Conservation (phyloP, 2,888 invertebrate species). For the Trachelus iudaicus region DNA sequence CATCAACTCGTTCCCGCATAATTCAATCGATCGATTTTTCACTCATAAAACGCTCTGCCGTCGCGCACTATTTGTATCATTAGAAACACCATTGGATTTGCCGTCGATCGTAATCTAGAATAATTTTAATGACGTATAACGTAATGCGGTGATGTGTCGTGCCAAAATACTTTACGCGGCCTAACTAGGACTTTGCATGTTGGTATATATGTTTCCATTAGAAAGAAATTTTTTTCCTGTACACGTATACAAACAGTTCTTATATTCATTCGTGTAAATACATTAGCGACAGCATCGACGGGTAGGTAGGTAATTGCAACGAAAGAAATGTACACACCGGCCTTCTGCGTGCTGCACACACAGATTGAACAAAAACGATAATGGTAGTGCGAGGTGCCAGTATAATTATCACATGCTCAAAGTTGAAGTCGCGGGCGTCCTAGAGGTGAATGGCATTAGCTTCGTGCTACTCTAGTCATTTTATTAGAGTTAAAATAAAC, state of each 20-base stretch:
- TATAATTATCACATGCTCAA: not conserved
- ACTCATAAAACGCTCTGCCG: not conserved
- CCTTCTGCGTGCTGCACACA: not conserved
- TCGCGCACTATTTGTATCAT: not conserved
- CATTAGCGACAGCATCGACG: not conserved
- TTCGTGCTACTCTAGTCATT: not conserved
- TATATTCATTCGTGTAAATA: not conserved
- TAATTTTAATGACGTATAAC: not conserved
- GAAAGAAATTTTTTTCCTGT: not conserved
- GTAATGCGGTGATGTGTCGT: not conserved
- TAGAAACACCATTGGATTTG: not conserved
- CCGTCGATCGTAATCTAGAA: not conserved
- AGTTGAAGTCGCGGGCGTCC: not conserved
- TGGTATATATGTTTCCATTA: not conserved
- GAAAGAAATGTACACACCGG: not conserved
- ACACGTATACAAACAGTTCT: not conserved
- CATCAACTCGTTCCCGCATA: not conserved
- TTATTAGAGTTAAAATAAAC: not conserved
- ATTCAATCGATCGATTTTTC: not conserved
- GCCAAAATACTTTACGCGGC: not conserved
- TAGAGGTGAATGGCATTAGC: not conserved
- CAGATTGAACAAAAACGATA: not conserved
- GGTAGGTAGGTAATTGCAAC: not conserved
- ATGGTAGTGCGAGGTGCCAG: not conserved
- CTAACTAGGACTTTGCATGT: slow-evolving; percentile 4